phyloP scores from a whole-genome alignment of 64 coral and sea anemone species.

The Hydrozoanthus tunicans region DNA sequence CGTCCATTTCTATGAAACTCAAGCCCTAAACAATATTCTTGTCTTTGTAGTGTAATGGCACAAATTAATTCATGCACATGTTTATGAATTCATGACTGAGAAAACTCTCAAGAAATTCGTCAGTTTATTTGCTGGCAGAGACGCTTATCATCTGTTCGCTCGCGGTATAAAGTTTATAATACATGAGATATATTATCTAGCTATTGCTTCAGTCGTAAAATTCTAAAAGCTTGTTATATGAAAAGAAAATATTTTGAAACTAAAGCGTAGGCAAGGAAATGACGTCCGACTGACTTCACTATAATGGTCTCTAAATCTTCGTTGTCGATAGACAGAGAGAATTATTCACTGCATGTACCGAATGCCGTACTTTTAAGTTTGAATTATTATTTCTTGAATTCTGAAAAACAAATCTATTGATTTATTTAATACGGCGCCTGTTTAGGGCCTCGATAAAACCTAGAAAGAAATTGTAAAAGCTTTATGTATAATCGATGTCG shows the following conservation, averaged over 20 bases:
- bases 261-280: neutral
- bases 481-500: neutral
- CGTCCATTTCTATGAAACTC: neutral
- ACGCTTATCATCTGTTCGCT: no score
- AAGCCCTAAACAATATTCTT: neutral
- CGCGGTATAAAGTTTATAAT: no score
- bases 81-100: slow-evolving; percentile 27
- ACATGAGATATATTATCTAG: no score
- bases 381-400: no score
- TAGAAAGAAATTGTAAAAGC: neutral
- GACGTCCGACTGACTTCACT: neutral
- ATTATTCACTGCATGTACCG: neutral
- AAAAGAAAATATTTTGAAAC: neutral
- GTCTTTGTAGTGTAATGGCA: neutral
- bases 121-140: no score
- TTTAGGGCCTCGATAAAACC: slow-evolving; percentile 17
- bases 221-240: neutral
- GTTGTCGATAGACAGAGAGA: neutral
- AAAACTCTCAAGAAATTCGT: no score
- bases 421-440: slow-evolving; percentile 17
- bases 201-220: no score
- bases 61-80: slow-evolving; percentile 48
- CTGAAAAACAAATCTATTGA: neutral
- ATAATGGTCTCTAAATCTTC: neutral
- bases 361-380: no score